Base-by-base conservation (phyloP, 30 jellyfish, hydroid and myxozoan genomes). In the Cassiopea xamachana region DNA sequence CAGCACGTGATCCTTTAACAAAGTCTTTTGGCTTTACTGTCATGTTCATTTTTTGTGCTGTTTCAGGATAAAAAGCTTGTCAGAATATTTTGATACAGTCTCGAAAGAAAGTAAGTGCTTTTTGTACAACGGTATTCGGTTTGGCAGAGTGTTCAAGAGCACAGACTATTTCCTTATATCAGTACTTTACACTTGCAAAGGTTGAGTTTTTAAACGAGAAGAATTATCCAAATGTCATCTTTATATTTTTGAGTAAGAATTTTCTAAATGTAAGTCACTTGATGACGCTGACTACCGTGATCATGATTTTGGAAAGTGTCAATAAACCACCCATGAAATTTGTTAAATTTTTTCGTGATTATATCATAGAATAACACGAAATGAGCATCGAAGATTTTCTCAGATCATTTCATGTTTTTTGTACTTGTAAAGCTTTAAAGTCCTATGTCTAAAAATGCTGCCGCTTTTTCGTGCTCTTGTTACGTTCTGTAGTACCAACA, bases 21-120 rank as follows among this genome's bases (percentile, higher is more conserved):
- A 13, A 13, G 7, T 62, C 14, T 3, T 8, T 62, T 4, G 43
- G 2, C 19, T 14, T 6, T 17, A 62, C 7, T 2, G 7, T 62
- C 19, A 62, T 62, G 2, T 62, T 62, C 2, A 13, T 14, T 62
- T 4, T 62, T 62, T 62, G 7, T 2, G 7, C 19, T 62, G 2
- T 62, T 62, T 17, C 55, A 71, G 80, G 80, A n/a, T 80, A 2
- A 58, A n/a, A 80, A 62, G 58, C 58, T 17, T 71, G 16, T 62
- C 89, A 5, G 59, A 50, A 19, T 55, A 55, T 44, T 71, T 71
- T 19, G 80, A 71, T 9, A 71, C 80, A 4, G 39, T 71, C 80
- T 17, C 80, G 51, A 71, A 71, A 71, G 80, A 71, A 71, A 71
- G 80, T 71, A 71, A 71, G 80, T 19, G 1, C 7, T 2, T 6